Evolutionary conservation across 2,888 invertebrate genomes (phyloP), one percentile per base, ranked within the genome.

Genomic region (Orgyia antiqua): DNA sequence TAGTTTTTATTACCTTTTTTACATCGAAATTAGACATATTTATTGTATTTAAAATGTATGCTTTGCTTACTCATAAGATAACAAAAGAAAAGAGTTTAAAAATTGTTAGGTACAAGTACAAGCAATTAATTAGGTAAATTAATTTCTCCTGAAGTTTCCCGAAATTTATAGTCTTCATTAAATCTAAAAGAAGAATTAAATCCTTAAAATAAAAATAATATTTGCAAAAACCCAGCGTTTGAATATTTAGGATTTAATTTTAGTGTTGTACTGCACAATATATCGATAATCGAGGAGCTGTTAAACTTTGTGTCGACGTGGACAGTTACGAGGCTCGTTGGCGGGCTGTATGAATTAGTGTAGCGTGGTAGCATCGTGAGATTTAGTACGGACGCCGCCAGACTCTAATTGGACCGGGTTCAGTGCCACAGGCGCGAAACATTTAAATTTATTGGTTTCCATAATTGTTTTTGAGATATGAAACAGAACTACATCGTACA

Each of bases 271-370:
- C 50, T 31, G 43, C 36, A 47, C 33, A 51, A 63, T 55, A 58
- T 70, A 65, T 75, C 68, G 71, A 74, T 71, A 70, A 68, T 66
- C 72, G 63, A 64, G 67, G 67, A 68, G 66, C 69, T 70, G 73
- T 71, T 75, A 70, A 65, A 66, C 55, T 67, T 58, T 58, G 66
- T 71, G 74, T 78, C 65, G 65, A 71, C 56, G 64, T 69, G 49
- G 75, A 79, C 78, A 73, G 78, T 67, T 71, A 71, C 69, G 63
- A 61, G 51, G 46, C 64, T 68, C 68, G 71, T 66, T 72, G 72
- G 73, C 66, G 65, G 68, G 59, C 63, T 59, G 68, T 74, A 80
- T 82, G 84, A 84, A 84, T 84, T 84, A 82, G 86, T 84, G 84
- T 83, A 84, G 78, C 74, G 49, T 77, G 72, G 86, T 83, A 86